These are phyloP conservation scores for Cyprinus carpio DNA, from an alignment of 2,113 vertebrate species.

Conservation along the genomic window DNA sequence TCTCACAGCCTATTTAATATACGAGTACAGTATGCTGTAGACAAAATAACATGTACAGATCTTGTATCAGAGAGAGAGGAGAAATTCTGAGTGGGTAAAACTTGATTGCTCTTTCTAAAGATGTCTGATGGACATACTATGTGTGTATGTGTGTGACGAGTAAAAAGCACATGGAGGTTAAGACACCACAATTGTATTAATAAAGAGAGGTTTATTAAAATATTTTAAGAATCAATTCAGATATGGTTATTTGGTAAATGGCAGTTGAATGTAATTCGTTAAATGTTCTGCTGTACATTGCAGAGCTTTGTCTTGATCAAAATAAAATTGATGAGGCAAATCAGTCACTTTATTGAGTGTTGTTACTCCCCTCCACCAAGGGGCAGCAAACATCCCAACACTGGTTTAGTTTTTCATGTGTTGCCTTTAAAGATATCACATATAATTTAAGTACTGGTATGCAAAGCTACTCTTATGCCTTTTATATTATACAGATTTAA, in stretches of 20 bases:
- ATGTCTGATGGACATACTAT: not conserved
- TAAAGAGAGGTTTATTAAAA: constrained; percentile 13
- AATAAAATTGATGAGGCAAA: constrained; percentile 34
- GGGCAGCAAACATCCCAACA: not conserved
- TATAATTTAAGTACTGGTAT: not conserved
- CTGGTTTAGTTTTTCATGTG: not conserved
- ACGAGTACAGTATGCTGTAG: not conserved
- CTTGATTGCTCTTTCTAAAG: not conserved
- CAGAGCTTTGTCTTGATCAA: constrained; percentile 26
- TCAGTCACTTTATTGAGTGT: not conserved
- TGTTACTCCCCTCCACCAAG: constrained; percentile 7
- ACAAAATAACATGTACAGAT: not conserved
- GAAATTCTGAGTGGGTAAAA: not conserved
- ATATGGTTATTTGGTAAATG: not conserved
- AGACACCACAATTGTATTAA: constrained; percentile 24
- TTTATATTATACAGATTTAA: not conserved
- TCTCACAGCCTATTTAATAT: not conserved
- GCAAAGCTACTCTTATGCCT: not conserved
- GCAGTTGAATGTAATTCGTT: constrained; percentile 23
- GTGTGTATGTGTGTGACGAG: not conserved
- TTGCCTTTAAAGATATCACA: too few relatives aligned
- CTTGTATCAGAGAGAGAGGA: not conserved
- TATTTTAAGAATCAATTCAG: not conserved
- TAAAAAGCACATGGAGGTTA: not conserved
- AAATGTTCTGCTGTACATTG: not conserved